phyloP scores from a whole-genome alignment of 2,113 vertebrate species.

The Aplodontia rufa region DNA sequence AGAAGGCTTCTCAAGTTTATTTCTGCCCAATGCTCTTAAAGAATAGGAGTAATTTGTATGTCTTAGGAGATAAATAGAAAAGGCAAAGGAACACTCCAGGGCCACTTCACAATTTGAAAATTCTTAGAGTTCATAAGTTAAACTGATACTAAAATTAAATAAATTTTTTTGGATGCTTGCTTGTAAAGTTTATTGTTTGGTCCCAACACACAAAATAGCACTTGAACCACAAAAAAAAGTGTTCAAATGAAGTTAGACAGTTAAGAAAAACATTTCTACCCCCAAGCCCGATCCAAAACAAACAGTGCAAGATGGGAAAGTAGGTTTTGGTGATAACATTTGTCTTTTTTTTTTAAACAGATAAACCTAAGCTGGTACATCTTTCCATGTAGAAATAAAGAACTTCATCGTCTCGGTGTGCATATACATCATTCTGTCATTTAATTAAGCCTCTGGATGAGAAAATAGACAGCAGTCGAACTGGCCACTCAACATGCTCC shows the following conservation, averaged over 20 bases:
- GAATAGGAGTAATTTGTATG: background rate
- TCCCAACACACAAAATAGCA: conserved; percentile 93
- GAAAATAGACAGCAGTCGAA: conserved; percentile 82
- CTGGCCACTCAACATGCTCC: too few relatives aligned
- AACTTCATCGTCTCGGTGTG: conserved; percentile 79
- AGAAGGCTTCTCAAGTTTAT: background rate
- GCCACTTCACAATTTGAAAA: background rate
- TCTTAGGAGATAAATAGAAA: background rate
- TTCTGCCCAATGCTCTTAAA: background rate
- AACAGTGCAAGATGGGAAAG: conserved; percentile 77
- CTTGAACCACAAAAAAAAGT: conserved; percentile 86
- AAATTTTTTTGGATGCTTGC: conserved; percentile 95
- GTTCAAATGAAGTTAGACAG: conserved; percentile 84
- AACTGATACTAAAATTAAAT: conserved; percentile 14
- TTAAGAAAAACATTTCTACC: conserved; percentile 78
- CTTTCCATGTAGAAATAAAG: conserved; percentile 82
- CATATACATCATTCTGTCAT: conserved; percentile 81
- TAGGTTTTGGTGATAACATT: conserved; percentile 78
- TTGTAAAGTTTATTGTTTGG: conserved; percentile 97
- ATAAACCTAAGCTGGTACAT: conserved; percentile 77
- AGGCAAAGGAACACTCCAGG: background rate
- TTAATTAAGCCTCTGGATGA: conserved; percentile 83
- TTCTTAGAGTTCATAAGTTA: background rate
- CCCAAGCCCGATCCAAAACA: conserved; percentile 74
- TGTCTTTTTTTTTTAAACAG: conserved; percentile 71